Conservation (phyloP, 2,888 invertebrate genomes). For the Isoperla grammatica region DNA sequence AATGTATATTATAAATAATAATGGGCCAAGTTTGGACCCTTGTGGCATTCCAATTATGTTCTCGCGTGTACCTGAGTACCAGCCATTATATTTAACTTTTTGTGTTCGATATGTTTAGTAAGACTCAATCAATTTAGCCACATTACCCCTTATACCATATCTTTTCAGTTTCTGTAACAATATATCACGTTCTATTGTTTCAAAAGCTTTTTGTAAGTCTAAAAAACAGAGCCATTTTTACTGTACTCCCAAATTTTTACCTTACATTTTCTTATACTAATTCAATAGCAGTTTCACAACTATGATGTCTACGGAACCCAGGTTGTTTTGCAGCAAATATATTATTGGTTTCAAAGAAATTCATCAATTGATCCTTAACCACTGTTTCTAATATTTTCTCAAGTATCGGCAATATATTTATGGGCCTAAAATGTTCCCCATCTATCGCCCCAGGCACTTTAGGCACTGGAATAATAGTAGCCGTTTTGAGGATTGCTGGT, state of each 20-base stretch:
- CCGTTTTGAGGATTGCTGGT: neutral
- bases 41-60: neutral
- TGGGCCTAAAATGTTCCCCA: neutral
- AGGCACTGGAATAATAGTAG: neutral
- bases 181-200: constrained; percentile 6
- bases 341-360: neutral
- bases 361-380: neutral
- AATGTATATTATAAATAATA: neutral
- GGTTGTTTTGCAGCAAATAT: neutral
- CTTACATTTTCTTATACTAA: neutral
- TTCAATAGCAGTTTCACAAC: neutral
- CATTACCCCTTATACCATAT: constrained; percentile 1
- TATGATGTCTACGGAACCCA: neutral
- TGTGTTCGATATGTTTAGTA: neutral
- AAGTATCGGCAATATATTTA: neutral
- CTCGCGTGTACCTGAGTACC: neutral
- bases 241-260: neutral
- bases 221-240: constrained; percentile 2
- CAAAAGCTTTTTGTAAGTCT: constrained; percentile 5
- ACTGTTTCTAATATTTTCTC: neutral
- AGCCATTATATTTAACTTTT: constrained; percentile 12
- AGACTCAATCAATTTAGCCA: neutral
- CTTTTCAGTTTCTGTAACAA: constrained; percentile 3
- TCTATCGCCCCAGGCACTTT: neutral
- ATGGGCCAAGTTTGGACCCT: neutral